Conservation (phyloP, 2,797 vertebrate species). For the Chrosomus eos region DNA sequence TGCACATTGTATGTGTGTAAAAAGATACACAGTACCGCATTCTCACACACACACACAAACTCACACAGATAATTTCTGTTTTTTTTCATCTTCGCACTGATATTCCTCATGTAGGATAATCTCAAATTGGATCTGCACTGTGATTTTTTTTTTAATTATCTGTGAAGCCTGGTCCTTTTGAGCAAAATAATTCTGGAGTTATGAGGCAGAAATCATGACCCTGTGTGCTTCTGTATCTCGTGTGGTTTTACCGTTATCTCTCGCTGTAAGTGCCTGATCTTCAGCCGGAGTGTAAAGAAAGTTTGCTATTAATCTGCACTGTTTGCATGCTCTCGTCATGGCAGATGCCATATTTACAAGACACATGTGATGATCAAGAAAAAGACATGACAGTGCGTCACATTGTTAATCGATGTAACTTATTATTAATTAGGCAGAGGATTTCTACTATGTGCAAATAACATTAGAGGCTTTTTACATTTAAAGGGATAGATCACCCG, state of each 20-base stretch:
- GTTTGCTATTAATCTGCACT: constrained; percentile 72
- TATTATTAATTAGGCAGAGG: not conserved
- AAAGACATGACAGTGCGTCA: constrained; percentile 33
- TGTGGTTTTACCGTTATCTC: constrained; percentile 79
- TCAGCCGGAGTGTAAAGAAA: constrained; percentile 73
- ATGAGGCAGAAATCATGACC: constrained; percentile 81
- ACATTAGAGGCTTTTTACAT: not conserved
- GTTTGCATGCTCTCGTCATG: constrained; percentile 30
- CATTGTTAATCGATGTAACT: not conserved
- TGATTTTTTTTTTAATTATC: constrained; percentile 82
- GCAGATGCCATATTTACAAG: constrained; percentile 35
- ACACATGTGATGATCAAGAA: constrained; percentile 33
- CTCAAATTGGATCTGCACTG: constrained; percentile 82
- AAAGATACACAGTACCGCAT: not conserved
- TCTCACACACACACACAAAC: constrained; percentile 31
- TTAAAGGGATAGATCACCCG: no score
- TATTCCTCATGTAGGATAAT: constrained; percentile 76
- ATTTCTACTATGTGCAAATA: not conserved
- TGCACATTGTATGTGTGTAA: constrained; percentile 3
- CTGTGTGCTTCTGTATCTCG: constrained; percentile 69
- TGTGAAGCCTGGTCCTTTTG: constrained; percentile 75
- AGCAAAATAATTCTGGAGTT: constrained; percentile 79
- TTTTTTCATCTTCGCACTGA: constrained; percentile 54
- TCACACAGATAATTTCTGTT: constrained; percentile 20
- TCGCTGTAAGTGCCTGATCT: constrained; percentile 80